phyloP scores from a whole-genome alignment of 92 coral and sea anemone species.

The Isaurus tuberculatus region DNA sequence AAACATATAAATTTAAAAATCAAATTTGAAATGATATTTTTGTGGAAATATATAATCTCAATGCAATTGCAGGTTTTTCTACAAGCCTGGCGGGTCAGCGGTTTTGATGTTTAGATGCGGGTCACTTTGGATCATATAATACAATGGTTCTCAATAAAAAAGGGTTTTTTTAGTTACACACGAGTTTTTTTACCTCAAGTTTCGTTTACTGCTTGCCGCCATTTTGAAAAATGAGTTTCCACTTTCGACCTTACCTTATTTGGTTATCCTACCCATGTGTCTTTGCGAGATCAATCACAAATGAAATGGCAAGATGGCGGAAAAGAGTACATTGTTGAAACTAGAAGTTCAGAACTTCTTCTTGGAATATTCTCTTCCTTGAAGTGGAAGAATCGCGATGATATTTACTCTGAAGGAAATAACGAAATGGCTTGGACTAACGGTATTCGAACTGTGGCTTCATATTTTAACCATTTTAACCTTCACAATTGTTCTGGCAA shows the following conservation, averaged over 20 bases:
- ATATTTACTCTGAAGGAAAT: conserved; percentile 87
- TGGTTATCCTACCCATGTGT: background rate
- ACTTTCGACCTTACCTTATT: background rate
- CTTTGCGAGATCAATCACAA: background rate
- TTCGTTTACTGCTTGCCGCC: conserved; percentile 26
- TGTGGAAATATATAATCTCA: too few relatives aligned
- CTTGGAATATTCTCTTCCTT: conserved; percentile 19
- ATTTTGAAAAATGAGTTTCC: conserved; percentile 46
- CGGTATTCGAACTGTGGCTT: conserved; percentile 97
- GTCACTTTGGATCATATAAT: too few relatives aligned
- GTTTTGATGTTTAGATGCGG: too few relatives aligned
- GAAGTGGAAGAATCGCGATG: conserved; percentile 57
- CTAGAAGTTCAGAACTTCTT: conserved; percentile 35
- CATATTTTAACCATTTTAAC: conserved; percentile 72
- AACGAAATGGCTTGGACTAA: conserved; percentile 92
- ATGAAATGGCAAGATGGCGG: conserved; percentile 37
- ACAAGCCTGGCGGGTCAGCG: too few relatives aligned
- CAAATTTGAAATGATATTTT: too few relatives aligned
- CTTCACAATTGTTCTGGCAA: conserved; percentile 84
- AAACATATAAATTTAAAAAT: too few relatives aligned
- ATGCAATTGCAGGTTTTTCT: too few relatives aligned
- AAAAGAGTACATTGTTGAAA: background rate
- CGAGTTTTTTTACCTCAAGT: too few relatives aligned
- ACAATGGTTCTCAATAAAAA: too few relatives aligned
- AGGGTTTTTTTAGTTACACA: too few relatives aligned